Base-by-base conservation (phyloP, 2,113 vertebrate genomes). In the Toxostoma redivivum region DNA sequence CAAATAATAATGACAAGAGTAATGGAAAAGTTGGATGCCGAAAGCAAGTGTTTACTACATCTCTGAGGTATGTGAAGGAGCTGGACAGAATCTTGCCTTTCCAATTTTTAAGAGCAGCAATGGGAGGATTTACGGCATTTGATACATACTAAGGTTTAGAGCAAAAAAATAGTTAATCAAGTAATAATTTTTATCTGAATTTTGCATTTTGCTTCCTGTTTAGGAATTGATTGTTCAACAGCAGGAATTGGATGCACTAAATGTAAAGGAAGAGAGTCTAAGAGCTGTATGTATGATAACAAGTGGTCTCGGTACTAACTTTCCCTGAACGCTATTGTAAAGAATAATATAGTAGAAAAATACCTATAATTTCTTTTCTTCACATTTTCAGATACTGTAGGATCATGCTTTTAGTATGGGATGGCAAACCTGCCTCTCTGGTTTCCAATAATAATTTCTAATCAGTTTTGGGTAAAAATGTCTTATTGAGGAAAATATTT, bases 211-310 rank as follows among this genome's bases (percentile, higher is more conserved):
- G 45, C 73, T 69, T 38, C 22, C 56, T 48, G 44, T 78, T 83
- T 96, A 99, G 98, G 98, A 98, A 78, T 58, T 99, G 90, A 84
- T 98, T 94, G 79, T 96, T 95, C 98, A 97, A 53, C 98, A 99
- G 56, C 98, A 98, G 67, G 98, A 99, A 33, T 51, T 98, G 60
- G 98, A 99, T 56, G 81, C 95, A 53, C 44, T 98, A 40, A 98
- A 97, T 89, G 93, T 97, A 35, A 98, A 98, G 86, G 98, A 98
- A 95, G 98, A 98, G 54, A 83, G 88, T 85, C 86, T 98, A 56
- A 98, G 98, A 96, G 76, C 95, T 69, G 99, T 99, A 97, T 88
- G 98, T 98, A 96, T 97, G 61, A 84, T 70, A 71, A 77, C 21
- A 90, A 65, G 37, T 61, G 60, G 14, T 40, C 11, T 84, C 22